phyloP scores from a whole-genome alignment of 2,888 invertebrate genomes.

The Amphimallon solstitiale region DNA sequence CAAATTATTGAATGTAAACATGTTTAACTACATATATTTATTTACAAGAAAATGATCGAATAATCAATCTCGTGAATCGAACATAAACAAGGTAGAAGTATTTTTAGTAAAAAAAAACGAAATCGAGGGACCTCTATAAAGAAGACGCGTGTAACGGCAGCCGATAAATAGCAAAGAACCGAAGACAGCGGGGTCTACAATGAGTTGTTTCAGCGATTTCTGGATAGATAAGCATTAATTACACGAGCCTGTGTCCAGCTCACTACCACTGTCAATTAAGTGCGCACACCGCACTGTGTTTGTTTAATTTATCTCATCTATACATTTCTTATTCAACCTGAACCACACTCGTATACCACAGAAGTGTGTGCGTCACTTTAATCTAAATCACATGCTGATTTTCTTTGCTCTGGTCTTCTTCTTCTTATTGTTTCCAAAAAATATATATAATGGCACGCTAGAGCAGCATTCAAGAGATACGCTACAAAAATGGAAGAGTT shows the following conservation, averaged over 20 bases:
- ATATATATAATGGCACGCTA: no score
- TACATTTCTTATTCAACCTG: constrained; percentile 27
- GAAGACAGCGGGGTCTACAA: constrained; percentile 43
- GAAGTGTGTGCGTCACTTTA: constrained; percentile 11
- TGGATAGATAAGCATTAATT: constrained; percentile 60
- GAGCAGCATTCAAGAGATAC: no score
- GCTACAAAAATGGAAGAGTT: no score
- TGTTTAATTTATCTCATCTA: constrained; percentile 55
- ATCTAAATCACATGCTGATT: constrained; percentile 1
- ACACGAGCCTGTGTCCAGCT: constrained; percentile 56
- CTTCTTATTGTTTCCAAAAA: no score
- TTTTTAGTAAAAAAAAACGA: constrained; percentile 2
- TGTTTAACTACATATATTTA: no score
- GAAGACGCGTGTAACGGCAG: constrained; percentile 20
- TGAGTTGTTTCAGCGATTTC: constrained; percentile 54
- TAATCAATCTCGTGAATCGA: constrained; percentile 2
- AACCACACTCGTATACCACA: constrained; percentile 22
- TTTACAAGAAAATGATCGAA: not conserved
- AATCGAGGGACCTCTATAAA: constrained; percentile 1
- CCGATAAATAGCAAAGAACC: constrained; percentile 33
- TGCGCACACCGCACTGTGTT: constrained; percentile 52
- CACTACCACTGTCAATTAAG: constrained; percentile 61
- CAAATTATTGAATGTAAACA: no score
- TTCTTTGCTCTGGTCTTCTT: no score
- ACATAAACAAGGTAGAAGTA: constrained; percentile 1